Evolutionary conservation across 2,797 vertebrate species (phyloP).

Genomic region (Natrix natrix): DNA sequence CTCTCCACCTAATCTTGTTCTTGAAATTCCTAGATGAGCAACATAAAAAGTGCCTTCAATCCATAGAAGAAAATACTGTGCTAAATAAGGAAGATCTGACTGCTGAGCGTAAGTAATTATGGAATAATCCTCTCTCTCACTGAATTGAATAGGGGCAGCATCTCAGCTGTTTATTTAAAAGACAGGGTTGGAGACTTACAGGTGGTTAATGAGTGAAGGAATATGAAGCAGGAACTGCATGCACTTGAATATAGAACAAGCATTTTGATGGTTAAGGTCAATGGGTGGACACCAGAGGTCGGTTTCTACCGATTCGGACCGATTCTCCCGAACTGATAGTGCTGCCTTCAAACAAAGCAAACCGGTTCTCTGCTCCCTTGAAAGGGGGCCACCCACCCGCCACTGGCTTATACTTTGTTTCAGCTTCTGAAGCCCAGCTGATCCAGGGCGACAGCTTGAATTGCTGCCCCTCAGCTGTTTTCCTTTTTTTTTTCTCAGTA

Average conservation of each 20-base stretch:
- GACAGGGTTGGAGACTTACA: not conserved
- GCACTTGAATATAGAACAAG: not conserved
- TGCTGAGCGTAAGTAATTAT: not conserved
- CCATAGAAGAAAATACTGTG: not conserved
- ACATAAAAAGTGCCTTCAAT: not conserved
- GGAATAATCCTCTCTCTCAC: not conserved
- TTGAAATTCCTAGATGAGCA: not conserved
- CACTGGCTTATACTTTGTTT: no score
- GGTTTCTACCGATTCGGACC: no score
- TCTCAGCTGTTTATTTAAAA: not conserved
- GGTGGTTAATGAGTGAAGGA: not conserved
- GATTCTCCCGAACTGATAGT: no score
- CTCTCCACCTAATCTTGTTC: not conserved
- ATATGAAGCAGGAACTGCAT: not conserved
- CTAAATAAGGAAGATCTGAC: not conserved
- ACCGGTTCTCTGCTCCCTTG: no score
- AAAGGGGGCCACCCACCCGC: no score
- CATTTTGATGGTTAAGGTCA: not conserved
- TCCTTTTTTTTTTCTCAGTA: no score
- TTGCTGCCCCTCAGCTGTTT: no score
- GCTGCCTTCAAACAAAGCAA: no score
- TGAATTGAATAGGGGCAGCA: constrained; percentile 1
- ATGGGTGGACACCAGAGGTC: not conserved
- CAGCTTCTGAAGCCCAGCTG: no score
- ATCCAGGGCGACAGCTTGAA: no score